Evolutionary conservation across 1,140 invertebrate species (phyloP).

Genomic region (Ptiloglossa arizonensis): DNA sequence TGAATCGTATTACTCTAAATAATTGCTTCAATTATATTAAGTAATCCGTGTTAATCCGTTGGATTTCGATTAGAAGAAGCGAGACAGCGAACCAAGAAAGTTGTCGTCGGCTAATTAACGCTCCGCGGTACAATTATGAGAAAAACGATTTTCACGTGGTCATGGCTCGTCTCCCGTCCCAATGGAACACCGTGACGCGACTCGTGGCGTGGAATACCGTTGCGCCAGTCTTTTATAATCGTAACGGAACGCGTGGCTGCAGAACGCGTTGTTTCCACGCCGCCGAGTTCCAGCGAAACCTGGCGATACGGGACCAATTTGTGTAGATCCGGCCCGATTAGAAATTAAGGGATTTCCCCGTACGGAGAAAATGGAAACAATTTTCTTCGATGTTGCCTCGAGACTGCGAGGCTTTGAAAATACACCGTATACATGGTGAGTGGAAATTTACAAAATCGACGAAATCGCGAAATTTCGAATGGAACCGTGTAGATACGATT

Average conservation of each 20-base stretch:
- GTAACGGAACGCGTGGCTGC: not conserved
- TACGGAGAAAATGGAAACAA: too few relatives aligned
- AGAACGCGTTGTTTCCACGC: not conserved
- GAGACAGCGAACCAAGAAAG: slow-evolving; percentile 3
- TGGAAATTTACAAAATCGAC: too few relatives aligned
- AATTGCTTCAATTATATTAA: too few relatives aligned
- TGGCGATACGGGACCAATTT: not conserved
- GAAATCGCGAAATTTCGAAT: too few relatives aligned
- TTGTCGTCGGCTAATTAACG: slow-evolving; percentile 27
- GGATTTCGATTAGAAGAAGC: not conserved
- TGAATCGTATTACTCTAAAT: too few relatives aligned
- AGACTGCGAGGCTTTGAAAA: too few relatives aligned
- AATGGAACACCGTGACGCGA: not conserved
- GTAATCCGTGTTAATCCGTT: not conserved
- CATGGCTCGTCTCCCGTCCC: not conserved
- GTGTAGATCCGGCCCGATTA: too few relatives aligned
- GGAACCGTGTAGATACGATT: too few relatives aligned
- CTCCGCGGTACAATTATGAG: slow-evolving; percentile 15
- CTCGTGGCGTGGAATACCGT: not conserved
- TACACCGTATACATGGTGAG: too few relatives aligned
- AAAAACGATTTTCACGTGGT: slow-evolving; percentile 8
- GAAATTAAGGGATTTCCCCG: too few relatives aligned
- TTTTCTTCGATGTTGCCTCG: too few relatives aligned
- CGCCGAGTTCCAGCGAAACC: not conserved
- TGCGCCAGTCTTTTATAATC: not conserved